Percentiles rank a stretch among this genome's conserved stretches.
These are phyloP conservation scores for Pampusana beccarii DNA, from an alignment of 2,113 vertebrate genomes.

Conservation along the genomic window DNA sequence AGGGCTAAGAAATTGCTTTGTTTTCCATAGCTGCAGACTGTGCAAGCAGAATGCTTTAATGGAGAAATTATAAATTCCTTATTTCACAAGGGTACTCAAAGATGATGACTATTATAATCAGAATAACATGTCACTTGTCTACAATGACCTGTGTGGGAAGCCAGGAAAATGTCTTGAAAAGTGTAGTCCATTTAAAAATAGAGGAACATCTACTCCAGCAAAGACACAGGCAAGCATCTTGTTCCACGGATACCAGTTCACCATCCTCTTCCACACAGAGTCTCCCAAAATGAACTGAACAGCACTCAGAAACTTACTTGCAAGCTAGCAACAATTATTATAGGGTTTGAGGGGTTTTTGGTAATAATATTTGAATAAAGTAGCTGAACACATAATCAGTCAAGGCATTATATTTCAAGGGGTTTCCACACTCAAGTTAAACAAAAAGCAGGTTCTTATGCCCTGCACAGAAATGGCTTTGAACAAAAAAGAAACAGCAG, in stretches of 20 bases:
- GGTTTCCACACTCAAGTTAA: not conserved
- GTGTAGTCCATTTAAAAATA: not conserved
- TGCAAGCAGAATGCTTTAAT: not conserved
- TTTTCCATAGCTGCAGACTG: not conserved
- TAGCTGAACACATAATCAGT: not conserved
- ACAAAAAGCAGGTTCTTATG: not conserved
- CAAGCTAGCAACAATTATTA: not conserved
- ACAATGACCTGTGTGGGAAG: not conserved
- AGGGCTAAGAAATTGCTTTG: not conserved
- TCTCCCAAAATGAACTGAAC: too few species aligned
- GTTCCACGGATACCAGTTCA: not conserved
- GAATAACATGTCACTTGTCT: not conserved
- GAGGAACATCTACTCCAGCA: not conserved
- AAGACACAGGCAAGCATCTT: not conserved
- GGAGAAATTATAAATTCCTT: not conserved
- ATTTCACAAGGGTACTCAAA: not conserved
- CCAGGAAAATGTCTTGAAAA: not conserved
- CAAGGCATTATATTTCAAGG: not conserved
- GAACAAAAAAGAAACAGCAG: not conserved
- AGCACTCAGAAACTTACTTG: not conserved
- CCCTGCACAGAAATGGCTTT: not conserved
- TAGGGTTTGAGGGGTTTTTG: accelerated
- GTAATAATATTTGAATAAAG: not conserved
- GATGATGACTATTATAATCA: not conserved
- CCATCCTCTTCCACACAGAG: not conserved